phyloP scores from a whole-genome alignment of 2,113 vertebrate species.

The Lonchura striata region DNA sequence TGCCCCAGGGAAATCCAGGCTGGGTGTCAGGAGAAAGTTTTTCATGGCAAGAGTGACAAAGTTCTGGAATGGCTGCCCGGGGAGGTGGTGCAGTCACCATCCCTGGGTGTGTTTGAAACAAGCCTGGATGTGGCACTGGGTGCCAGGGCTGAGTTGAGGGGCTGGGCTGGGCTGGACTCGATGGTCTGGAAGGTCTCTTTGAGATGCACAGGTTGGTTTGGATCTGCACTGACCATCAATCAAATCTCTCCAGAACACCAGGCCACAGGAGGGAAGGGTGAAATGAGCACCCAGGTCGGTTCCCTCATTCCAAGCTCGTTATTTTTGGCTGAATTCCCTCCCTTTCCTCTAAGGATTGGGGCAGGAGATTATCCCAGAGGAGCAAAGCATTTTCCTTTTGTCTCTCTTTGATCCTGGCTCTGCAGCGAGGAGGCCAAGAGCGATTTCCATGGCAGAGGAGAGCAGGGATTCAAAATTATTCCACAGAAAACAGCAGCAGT shows the following conservation, averaged over 20 bases:
- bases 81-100: no score
- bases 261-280: not conserved
- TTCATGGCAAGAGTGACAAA: no score
- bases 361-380: not conserved
- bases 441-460: not conserved
- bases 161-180: no score
- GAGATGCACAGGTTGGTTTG: not conserved
- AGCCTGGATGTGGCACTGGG: no score
- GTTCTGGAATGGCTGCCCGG: no score
- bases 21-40: no score
- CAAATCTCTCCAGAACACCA: not conserved
- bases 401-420: not conserved
- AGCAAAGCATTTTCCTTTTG: not conserved
- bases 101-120: no score
- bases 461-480: not conserved
- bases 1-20: no score
- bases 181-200: no score
- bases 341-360: not conserved
- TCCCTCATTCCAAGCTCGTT: not conserved
- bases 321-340: not conserved
- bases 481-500: not conserved
- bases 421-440: not conserved
- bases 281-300: not conserved
- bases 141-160: no score
- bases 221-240: not conserved